Percentiles rank a stretch among this genome's conserved stretches.
Evolutionary conservation across 2,888 invertebrate genomes (phyloP).

Genomic region (Panopea generosa): DNA sequence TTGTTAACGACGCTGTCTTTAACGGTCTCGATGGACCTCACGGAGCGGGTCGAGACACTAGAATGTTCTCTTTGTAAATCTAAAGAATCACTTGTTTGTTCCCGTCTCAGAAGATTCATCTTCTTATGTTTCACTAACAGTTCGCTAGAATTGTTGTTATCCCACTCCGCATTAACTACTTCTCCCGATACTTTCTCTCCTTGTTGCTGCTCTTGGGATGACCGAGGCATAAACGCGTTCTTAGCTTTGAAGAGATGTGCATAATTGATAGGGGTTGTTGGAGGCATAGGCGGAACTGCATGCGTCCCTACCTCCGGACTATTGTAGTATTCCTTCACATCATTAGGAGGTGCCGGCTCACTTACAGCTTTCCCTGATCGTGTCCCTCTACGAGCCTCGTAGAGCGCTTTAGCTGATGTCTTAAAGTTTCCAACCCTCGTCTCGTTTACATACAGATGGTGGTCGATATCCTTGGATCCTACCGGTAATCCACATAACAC

Average conservation of each 20-base stretch:
- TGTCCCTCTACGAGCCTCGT: slow-evolving; percentile 51
- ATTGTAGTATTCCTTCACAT: too few species aligned
- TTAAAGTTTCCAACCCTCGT: slow-evolving; percentile 67
- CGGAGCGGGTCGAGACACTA: slow-evolving; percentile 40
- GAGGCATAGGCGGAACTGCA: slow-evolving; percentile 52
- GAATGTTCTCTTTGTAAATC: slow-evolving; percentile 47
- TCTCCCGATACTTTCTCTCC: not conserved
- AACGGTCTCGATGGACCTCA: slow-evolving; percentile 41
- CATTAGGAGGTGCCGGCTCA: slow-evolving; percentile 33
- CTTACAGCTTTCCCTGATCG: slow-evolving; percentile 54
- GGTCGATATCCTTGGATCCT: slow-evolving; percentile 63
- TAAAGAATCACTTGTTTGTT: slow-evolving; percentile 24
- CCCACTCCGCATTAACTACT: not conserved
- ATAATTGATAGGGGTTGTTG: slow-evolving; percentile 54
- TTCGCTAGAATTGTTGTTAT: slow-evolving; percentile 10
- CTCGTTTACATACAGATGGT: slow-evolving; percentile 65
- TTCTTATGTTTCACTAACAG: slow-evolving; percentile 46
- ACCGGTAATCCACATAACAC: slow-evolving; percentile 70
- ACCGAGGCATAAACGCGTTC: not conserved
- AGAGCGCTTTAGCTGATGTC: slow-evolving; percentile 66
- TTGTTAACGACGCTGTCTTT: slow-evolving; percentile 54
- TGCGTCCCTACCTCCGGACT: slow-evolving; percentile 25
- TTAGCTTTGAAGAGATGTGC: not conserved
- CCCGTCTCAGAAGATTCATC: slow-evolving; percentile 44
- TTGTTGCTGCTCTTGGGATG: not conserved